These are phyloP conservation scores for Macaria liturata DNA, from an alignment of 2,888 invertebrate species.

Conservation along the genomic window DNA sequence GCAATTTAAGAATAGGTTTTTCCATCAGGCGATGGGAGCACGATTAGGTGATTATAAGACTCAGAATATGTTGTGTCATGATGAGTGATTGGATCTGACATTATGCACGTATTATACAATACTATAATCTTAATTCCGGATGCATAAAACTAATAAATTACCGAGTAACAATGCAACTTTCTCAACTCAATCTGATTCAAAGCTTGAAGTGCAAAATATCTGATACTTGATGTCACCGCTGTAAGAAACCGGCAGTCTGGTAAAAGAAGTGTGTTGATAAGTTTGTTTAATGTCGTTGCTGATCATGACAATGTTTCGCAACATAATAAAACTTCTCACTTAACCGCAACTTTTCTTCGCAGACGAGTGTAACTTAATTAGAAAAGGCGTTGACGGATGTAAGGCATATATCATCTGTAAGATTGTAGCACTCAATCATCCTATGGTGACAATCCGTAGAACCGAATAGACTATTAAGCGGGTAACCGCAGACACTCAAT, in stretches of 20 bases:
- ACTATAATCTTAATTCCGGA: constrained; percentile 2
- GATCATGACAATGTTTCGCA: too few relatives aligned
- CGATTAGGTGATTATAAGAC: constrained; percentile 22
- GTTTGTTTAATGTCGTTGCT: too few relatives aligned
- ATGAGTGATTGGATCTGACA: constrained; percentile 9
- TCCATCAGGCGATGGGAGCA: constrained; percentile 20
- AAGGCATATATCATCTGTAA: constrained; percentile 33
- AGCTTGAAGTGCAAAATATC: constrained; percentile 8
- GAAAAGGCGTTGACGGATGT: constrained; percentile 18
- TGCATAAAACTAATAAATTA: constrained; percentile 6
- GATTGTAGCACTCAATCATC: constrained; percentile 30
- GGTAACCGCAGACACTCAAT: constrained; percentile 38
- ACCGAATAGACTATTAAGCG: constrained; percentile 22
- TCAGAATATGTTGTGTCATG: constrained; percentile 12
- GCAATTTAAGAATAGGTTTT: constrained; percentile 27
- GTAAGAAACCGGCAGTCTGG: constrained; percentile 12
- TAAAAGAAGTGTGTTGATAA: too few relatives aligned
- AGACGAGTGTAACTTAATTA: constrained; percentile 8
- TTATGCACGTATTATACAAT: neutral
- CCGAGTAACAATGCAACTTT: constrained; percentile 16
- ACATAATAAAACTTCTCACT: too few relatives aligned
- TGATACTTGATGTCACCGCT: constrained; percentile 47
- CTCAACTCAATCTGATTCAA: constrained; percentile 17
- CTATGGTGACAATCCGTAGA: constrained; percentile 38
- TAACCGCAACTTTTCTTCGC: too few relatives aligned